Conservation (phyloP, 2,797 vertebrate species). For the Chloroceryle inda region DNA sequence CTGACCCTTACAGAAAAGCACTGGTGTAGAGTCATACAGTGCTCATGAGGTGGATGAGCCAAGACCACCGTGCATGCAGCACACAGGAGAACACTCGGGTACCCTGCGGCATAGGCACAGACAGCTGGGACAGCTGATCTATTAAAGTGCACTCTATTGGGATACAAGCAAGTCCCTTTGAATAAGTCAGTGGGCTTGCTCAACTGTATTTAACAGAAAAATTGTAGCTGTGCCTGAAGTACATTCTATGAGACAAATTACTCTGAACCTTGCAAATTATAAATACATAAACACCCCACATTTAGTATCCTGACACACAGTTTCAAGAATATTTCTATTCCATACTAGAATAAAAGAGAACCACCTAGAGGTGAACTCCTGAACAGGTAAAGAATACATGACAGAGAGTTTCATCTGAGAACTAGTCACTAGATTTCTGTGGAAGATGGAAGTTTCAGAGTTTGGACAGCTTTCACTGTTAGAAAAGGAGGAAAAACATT, state of each 20-base stretch:
- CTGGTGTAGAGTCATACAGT: rapidly evolving
- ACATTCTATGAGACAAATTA: background rate
- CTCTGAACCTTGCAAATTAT: background rate
- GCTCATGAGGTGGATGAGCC: background rate
- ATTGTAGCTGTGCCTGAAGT: background rate
- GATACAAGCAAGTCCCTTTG: background rate
- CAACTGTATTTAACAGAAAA: background rate
- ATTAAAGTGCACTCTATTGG: rapidly evolving
- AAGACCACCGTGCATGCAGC: background rate
- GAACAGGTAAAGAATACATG: background rate
- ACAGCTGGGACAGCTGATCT: background rate
- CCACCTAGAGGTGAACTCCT: background rate
- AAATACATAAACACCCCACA: background rate
- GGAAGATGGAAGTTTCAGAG: background rate
- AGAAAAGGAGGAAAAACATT: background rate
- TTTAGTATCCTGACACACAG: background rate
- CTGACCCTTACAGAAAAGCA: background rate
- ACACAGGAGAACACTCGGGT: background rate
- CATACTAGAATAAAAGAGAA: background rate
- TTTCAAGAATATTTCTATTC: background rate
- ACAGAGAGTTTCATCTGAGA: background rate
- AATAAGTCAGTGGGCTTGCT: background rate
- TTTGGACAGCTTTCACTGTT: background rate
- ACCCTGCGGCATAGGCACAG: rapidly evolving
- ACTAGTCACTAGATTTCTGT: background rate